A percentile compares a stretch with the other conserved stretches of the same genome.
Conservation (phyloP, 2,113 vertebrate genomes). For the Passerina amoena region DNA sequence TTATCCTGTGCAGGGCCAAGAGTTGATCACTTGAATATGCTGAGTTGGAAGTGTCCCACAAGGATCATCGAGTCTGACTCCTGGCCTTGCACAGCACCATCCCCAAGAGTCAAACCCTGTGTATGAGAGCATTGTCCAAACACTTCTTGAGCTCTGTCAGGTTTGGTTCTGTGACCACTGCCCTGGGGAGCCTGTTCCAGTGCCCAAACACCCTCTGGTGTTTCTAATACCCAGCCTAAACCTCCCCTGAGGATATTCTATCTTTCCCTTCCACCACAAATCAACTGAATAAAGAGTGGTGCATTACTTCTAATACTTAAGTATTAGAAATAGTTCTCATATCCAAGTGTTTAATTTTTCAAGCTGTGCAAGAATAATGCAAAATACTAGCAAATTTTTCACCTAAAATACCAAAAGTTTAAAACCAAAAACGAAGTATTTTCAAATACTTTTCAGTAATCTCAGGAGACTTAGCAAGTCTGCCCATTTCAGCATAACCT, state of each 20-base stretch:
- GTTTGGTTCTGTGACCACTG: neutral
- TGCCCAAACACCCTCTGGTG: accelerated
- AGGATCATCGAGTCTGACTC: accelerated
- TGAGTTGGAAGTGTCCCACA: neutral
- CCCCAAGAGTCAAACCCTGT: neutral
- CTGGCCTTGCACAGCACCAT: neutral
- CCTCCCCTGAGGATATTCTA: neutral
- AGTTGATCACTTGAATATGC: neutral
- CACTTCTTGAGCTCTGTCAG: accelerated
- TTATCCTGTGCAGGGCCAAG: neutral
- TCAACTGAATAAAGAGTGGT: neutral
- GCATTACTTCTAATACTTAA: neutral
- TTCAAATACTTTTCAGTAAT: neutral
- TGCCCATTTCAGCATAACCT: neutral
- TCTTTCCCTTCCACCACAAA: neutral
- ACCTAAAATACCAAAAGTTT: neutral
- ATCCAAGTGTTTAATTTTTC: neutral
- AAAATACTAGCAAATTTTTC: neutral
- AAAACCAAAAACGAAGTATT: neutral
- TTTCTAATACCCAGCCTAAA: neutral
- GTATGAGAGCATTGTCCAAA: neutral
- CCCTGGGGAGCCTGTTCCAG: neutral
- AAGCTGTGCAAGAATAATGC: neutral
- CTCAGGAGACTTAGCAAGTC: neutral
- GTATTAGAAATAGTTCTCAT: neutral